Conservation (phyloP, 2,113 vertebrate genomes). For the Stegastes partitus region DNA sequence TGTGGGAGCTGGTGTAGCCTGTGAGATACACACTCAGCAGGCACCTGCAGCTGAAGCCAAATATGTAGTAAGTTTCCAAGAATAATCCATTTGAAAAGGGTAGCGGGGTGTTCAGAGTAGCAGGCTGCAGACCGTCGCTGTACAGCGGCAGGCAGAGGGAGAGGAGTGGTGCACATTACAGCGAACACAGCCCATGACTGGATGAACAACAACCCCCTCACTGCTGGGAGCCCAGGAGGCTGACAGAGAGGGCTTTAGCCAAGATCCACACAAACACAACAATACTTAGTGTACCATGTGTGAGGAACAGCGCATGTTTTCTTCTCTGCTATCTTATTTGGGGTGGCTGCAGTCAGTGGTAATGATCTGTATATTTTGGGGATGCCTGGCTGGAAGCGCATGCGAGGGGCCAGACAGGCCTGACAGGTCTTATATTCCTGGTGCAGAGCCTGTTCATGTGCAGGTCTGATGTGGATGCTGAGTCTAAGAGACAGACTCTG, state of each 20-base stretch:
- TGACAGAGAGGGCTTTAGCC: constrained; percentile 43
- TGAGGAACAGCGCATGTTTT: constrained; percentile 30
- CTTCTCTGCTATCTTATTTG: constrained; percentile 37
- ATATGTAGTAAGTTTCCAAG: constrained; percentile 25
- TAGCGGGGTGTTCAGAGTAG: constrained; percentile 17
- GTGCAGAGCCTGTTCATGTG: constrained; percentile 60
- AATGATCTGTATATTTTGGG: constrained; percentile 81
- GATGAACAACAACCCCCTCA: constrained; percentile 37
- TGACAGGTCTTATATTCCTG: constrained; percentile 80
- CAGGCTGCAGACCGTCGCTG: constrained; percentile 28
- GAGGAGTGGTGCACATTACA: constrained; percentile 7
- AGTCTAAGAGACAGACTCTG: constrained; percentile 76
- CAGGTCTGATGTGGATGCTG: constrained; percentile 77
- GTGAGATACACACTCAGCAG: constrained; percentile 2
- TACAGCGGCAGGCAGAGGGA: constrained; percentile 23
- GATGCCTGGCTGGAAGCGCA: constrained; percentile 65
- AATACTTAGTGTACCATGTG: constrained; percentile 51
- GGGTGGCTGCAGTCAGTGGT: constrained; percentile 59
- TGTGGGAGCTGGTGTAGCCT: constrained; percentile 6
- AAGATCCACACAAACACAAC: constrained; percentile 44
- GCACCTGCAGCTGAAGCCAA: constrained; percentile 38
- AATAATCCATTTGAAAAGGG: constrained; percentile 52
- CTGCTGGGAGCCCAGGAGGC: constrained; percentile 27
- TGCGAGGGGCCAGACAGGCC: constrained; percentile 65
- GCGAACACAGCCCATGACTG: constrained; percentile 38